Conservation (phyloP, 2,888 invertebrate genomes). For the Schizaphis graminum region DNA sequence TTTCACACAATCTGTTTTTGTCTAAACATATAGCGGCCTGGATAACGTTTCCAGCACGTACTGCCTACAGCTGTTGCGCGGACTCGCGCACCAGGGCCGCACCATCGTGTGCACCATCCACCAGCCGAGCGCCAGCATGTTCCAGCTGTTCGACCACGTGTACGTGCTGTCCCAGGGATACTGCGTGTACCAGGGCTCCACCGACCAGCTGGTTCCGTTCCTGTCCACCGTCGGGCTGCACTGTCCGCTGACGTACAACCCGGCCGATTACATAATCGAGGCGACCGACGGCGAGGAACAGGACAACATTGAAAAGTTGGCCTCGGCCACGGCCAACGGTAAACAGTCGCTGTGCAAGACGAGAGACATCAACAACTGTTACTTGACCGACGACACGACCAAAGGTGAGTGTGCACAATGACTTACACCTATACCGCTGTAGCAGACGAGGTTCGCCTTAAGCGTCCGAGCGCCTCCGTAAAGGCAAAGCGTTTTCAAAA, state of each 20-base stretch:
- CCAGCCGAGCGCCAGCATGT: constrained; percentile 78
- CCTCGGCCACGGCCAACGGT: constrained; percentile 76
- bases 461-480: no score
- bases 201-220: constrained; percentile 76
- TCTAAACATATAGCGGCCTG: constrained; percentile 73
- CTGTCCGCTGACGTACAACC: constrained; percentile 78
- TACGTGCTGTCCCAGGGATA: constrained; percentile 78
- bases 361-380: constrained; percentile 69
- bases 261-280: constrained; percentile 81
- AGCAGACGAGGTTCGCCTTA: neutral
- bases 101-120: constrained; percentile 81
- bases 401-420: neutral
- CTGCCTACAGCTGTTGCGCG: constrained; percentile 75
- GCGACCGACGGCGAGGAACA: constrained; percentile 74
- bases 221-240: constrained; percentile 74
- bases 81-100: constrained; percentile 76
- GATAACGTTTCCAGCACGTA: constrained; percentile 78
- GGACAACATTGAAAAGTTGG: constrained; percentile 73
- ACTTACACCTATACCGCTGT: neutral
- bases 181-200: constrained; percentile 79
- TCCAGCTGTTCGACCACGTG: constrained; percentile 78
- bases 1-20: no score
- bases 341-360: constrained; percentile 72
- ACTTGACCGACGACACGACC: constrained; percentile 60
- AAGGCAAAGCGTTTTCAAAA: no score